phyloP scores from a whole-genome alignment of 2,888 invertebrate species.

The Phymatocera aterrima region DNA sequence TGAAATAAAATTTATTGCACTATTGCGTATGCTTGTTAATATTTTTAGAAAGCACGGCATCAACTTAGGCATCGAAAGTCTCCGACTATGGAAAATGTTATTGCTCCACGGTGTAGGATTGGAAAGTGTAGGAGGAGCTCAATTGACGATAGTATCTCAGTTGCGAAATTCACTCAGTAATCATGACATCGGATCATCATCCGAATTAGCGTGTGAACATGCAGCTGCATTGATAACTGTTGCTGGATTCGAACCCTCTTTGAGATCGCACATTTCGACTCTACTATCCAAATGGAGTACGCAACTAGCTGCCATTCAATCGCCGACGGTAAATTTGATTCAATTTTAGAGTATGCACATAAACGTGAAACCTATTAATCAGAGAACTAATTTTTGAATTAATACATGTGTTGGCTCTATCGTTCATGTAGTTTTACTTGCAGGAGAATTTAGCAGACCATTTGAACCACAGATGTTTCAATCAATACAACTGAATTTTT shows the following conservation, averaged over 20 bases:
- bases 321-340: slow-evolving; percentile 59
- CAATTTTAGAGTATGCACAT: too few relatives aligned
- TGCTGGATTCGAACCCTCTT: slow-evolving; percentile 56
- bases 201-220: slow-evolving; percentile 68
- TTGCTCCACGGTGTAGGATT: slow-evolving; percentile 59
- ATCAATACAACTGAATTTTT: too few relatives aligned
- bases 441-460: too few relatives aligned
- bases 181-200: slow-evolving; percentile 62
- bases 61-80: slow-evolving; percentile 65
- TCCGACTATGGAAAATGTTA: slow-evolving; percentile 68
- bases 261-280: slow-evolving; percentile 59
- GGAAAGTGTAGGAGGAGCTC: slow-evolving; percentile 65
- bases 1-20: background rate
- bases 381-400: too few relatives aligned
- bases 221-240: slow-evolving; percentile 67
- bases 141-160: slow-evolving; percentile 63
- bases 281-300: slow-evolving; percentile 69
- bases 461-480: too few relatives aligned
- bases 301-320: slow-evolving; percentile 58
- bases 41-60: slow-evolving; percentile 56
- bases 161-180: slow-evolving; percentile 65
- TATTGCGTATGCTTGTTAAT: background rate
- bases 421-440: too few relatives aligned
- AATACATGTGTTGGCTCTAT: too few relatives aligned
- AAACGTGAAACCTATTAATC: too few relatives aligned